phyloP scores from a whole-genome alignment of 2,888 invertebrate genomes.

The Gonocerus acuteangulatus region DNA sequence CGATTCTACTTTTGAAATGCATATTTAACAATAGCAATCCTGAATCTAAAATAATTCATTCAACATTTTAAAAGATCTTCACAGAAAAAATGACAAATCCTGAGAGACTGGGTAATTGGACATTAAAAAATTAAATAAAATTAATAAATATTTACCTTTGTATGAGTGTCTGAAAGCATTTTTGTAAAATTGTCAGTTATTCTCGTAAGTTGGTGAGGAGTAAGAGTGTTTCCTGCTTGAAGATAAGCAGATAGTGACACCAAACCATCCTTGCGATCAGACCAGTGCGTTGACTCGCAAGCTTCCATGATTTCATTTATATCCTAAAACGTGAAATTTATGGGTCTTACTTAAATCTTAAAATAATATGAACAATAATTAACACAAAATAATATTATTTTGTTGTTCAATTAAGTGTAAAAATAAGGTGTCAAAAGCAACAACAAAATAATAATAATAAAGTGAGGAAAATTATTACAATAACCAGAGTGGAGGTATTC shows the following conservation, averaged over 20 bases:
- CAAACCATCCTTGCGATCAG: constrained; percentile 90
- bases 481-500: too few relatives aligned
- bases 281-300: constrained; percentile 86
- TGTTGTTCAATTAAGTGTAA: neutral
- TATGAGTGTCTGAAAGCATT: constrained; percentile 95
- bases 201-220: constrained; percentile 64
- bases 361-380: constrained; percentile 5
- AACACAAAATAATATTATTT: neutral
- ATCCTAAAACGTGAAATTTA: constrained; percentile 56
- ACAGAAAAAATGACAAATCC: too few relatives aligned
- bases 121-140: too few relatives aligned
- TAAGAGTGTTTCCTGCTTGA: constrained; percentile 58
- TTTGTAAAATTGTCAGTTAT: constrained; percentile 90
- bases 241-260: constrained; percentile 68
- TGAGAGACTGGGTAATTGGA: too few relatives aligned
- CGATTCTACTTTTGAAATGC: too few relatives aligned
- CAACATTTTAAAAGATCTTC: too few relatives aligned
- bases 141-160: constrained; percentile 52
- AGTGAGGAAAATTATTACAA: too few relatives aligned
- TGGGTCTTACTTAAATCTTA: constrained; percentile 33
- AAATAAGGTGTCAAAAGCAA: too few relatives aligned
- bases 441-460: too few relatives aligned
- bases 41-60: too few relatives aligned
- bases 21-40: too few relatives aligned
- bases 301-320: constrained; percentile 77